A percentile compares a stretch with the other conserved stretches of the same genome.
Evolutionary conservation across 2,113 vertebrate species (phyloP).

Genomic region (Chrysochloris asiatica): DNA sequence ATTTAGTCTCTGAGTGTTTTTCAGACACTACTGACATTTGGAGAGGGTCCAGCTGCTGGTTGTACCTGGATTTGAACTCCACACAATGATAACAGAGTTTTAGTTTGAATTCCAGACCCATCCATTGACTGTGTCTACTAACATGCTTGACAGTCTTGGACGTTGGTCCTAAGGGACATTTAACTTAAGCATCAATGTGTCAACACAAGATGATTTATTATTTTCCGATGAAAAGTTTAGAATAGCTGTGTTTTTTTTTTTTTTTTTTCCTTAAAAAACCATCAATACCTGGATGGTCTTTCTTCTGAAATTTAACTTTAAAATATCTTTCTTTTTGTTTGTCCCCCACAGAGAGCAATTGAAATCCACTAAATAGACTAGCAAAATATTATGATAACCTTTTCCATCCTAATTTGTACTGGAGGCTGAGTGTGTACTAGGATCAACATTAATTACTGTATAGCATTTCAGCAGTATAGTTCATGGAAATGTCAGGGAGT

Average conservation of each 20-base stretch:
- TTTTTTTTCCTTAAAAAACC: slow-evolving; percentile 41
- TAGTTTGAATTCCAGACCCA: slow-evolving; percentile 73
- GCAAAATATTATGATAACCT: slow-evolving; percentile 97
- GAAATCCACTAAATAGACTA: slow-evolving; percentile 89
- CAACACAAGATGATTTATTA: slow-evolving; percentile 29
- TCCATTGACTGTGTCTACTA: slow-evolving; percentile 30
- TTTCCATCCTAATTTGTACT: slow-evolving; percentile 94
- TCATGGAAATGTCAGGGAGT: slow-evolving; percentile 90
- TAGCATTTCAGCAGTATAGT: slow-evolving; percentile 90
- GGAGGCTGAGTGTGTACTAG: slow-evolving; percentile 89
- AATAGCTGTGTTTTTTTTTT: slow-evolving; percentile 43
- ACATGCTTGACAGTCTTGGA: slow-evolving; percentile 7
- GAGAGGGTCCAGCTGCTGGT: slow-evolving; percentile 86
- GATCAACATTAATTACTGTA: slow-evolving; percentile 94
- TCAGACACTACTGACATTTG: slow-evolving; percentile 88
- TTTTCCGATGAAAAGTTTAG: slow-evolving; percentile 60
- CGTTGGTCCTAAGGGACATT: neutral
- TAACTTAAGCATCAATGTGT: slow-evolving; percentile 51
- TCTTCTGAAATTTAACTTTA: slow-evolving; percentile 75
- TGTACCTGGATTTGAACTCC: slow-evolving; percentile 90
- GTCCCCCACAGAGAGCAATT: slow-evolving; percentile 87
- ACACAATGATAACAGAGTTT: slow-evolving; percentile 79
- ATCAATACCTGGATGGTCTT: slow-evolving; percentile 71
- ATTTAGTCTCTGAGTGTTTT: slow-evolving; percentile 91
- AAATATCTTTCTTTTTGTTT: slow-evolving; percentile 85